Evolutionary conservation across 1,140 invertebrate genomes (phyloP).

Genomic region (Lanistes nyassanus): DNA sequence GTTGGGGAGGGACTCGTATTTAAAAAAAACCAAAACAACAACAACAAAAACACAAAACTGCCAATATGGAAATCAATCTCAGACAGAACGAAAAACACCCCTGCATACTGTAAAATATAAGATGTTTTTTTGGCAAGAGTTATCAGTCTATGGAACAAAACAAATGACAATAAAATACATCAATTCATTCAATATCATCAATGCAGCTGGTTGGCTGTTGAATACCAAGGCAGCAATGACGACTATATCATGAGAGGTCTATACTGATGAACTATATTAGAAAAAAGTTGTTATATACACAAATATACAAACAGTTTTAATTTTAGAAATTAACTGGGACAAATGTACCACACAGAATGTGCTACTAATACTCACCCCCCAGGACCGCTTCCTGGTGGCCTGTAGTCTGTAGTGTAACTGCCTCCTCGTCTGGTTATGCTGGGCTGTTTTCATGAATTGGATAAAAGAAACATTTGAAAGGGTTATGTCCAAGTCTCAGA

Average conservation of each 20-base stretch:
- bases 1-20: neutral
- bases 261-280: neutral
- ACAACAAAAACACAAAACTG: neutral
- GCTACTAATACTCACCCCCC: constrained; percentile 11
- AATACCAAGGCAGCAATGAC: neutral
- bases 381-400: constrained; percentile 37
- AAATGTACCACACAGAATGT: neutral
- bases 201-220: neutral
- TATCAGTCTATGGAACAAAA: neutral
- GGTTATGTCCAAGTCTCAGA: neutral
- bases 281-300: neutral
- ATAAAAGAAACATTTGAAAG: no score
- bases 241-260: neutral
- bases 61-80: neutral
- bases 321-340: neutral
- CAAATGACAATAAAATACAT: neutral
- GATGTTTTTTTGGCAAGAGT: neutral
- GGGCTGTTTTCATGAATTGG: constrained; percentile 39
- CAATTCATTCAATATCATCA: neutral
- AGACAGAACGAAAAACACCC: neutral
- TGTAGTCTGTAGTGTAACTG: constrained; percentile 48
- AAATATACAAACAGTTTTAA: neutral
- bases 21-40: no score
- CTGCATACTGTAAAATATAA: neutral
- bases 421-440: constrained; percentile 39